Conservation (phyloP, 1,140 invertebrate genomes). For the Zaprionus nigranus region DNA sequence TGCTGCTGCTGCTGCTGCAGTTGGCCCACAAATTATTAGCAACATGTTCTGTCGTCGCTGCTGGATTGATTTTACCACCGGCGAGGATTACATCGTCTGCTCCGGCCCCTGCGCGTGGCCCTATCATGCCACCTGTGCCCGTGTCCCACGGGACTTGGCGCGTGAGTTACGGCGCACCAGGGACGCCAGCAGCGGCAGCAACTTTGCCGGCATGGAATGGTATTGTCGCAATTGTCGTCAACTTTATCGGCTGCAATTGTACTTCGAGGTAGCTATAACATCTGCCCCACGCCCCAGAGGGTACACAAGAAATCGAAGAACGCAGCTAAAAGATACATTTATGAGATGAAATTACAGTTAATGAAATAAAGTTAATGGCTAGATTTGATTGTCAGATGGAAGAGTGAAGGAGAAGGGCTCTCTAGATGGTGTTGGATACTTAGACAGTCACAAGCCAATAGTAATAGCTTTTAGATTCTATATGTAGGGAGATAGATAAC, state of each 20-base stretch:
- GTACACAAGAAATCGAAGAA: neutral
- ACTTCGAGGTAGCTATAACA: slow-evolving; percentile 70
- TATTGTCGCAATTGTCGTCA: slow-evolving; percentile 79
- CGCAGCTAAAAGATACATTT: neutral
- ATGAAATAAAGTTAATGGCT: neutral
- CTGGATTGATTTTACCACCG: slow-evolving; percentile 76
- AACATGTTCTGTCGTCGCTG: slow-evolving; percentile 83
- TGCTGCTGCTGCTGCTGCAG: too few relatives aligned
- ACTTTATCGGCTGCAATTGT: slow-evolving; percentile 81
- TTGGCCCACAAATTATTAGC: slow-evolving; percentile 62
- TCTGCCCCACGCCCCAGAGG: neutral
- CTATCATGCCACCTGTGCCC: slow-evolving; percentile 62
- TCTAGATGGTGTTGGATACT: neutral
- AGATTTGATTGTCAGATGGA: neutral
- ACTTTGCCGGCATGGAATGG: slow-evolving; percentile 60
- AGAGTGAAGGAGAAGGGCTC: too few relatives aligned
- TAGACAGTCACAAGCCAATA: neutral
- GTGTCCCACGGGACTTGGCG: slow-evolving; percentile 63
- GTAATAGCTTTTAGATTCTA: neutral
- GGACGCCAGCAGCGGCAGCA: neutral
- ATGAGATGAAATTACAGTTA: neutral
- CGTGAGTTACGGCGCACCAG: slow-evolving; percentile 37
- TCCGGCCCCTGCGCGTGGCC: slow-evolving; percentile 63
- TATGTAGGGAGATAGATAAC: too few relatives aligned
- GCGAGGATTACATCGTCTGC: slow-evolving; percentile 54